These are phyloP conservation scores for Megaceryle alcyon DNA, from an alignment of 2,797 vertebrate genomes.

Conservation along the genomic window DNA sequence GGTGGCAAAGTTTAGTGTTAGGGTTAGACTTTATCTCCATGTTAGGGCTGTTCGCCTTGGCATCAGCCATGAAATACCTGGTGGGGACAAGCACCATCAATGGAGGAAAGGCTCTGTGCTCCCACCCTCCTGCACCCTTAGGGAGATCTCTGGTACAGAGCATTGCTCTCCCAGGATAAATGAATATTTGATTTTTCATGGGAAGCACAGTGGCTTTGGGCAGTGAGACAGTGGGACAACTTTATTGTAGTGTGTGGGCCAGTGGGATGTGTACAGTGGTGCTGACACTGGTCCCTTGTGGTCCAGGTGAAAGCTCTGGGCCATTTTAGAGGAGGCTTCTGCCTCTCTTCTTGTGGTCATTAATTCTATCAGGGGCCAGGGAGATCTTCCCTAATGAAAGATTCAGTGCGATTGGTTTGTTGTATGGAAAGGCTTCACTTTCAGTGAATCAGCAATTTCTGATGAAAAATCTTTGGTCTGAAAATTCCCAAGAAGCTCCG, in stretches of 20 bases:
- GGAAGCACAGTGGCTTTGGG: not conserved
- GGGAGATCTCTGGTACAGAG: accelerated
- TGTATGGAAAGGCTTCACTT: conserved; percentile 35
- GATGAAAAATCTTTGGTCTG: conserved; percentile 65
- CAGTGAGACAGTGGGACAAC: not conserved
- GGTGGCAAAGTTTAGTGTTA: not conserved
- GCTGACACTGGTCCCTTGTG: not conserved
- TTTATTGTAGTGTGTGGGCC: accelerated
- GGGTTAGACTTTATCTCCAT: not conserved
- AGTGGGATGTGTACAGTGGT: not conserved
- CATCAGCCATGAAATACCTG: not conserved
- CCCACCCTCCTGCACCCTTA: accelerated
- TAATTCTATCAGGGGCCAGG: conserved; percentile 29
- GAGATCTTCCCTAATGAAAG: conserved; percentile 37
- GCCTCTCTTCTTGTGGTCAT: not conserved
- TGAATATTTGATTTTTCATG: not conserved
- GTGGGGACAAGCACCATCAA: not conserved
- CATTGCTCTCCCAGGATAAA: not conserved
- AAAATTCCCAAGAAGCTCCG: conserved; percentile 36
- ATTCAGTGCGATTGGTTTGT: conserved; percentile 29
- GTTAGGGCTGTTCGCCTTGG: not conserved
- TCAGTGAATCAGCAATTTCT: conserved; percentile 61
- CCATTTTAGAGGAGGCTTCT: not conserved
- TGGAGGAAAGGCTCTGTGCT: not conserved
- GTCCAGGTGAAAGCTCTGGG: not conserved